Percentiles rank a stretch among this genome's conserved stretches.
Conservation (phyloP, 1,140 invertebrate genomes). For the Achatina immaculata region DNA sequence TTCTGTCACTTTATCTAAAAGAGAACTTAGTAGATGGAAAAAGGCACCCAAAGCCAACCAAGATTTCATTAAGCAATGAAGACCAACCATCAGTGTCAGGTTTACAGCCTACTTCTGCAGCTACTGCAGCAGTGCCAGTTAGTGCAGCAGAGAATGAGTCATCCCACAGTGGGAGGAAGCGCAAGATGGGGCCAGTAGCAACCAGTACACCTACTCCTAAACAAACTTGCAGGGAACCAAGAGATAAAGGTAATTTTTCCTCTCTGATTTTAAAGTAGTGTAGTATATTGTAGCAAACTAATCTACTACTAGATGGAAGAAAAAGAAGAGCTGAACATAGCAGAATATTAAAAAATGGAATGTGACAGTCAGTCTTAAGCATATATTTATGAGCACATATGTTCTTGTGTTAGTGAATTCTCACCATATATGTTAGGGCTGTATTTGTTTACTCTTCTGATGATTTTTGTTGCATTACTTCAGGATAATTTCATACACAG, state of each 20-base stretch:
- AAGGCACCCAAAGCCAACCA: slow-evolving; percentile 18
- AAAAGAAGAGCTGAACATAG: too few species aligned
- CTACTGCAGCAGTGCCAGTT: not conserved
- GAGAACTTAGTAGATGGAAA: slow-evolving; percentile 56
- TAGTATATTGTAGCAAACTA: not conserved
- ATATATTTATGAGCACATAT: too few species aligned
- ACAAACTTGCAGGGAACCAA: slow-evolving; percentile 13
- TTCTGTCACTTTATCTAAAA: too few species aligned
- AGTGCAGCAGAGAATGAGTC: not conserved
- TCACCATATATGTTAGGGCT: too few species aligned
- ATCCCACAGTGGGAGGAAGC: slow-evolving; percentile 37
- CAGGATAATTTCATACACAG: not conserved
- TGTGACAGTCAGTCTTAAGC: too few species aligned
- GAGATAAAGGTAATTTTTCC: not conserved
- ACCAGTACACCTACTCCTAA: slow-evolving; percentile 62
- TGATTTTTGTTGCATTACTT: too few species aligned
- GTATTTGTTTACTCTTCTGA: too few species aligned
- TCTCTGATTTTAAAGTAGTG: not conserved
- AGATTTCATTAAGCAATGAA: not conserved
- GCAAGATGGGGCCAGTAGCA: slow-evolving; percentile 45
- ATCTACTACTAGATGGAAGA: too few species aligned
- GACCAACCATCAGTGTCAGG: not conserved
- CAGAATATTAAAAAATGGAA: too few species aligned
- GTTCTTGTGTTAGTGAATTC: too few species aligned
- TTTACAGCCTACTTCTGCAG: not conserved